Percentiles rank a stretch among this genome's conserved stretches.
These are phyloP conservation scores for Orchestes rusci DNA, from an alignment of 2,888 invertebrate genomes.

Conservation along the genomic window DNA sequence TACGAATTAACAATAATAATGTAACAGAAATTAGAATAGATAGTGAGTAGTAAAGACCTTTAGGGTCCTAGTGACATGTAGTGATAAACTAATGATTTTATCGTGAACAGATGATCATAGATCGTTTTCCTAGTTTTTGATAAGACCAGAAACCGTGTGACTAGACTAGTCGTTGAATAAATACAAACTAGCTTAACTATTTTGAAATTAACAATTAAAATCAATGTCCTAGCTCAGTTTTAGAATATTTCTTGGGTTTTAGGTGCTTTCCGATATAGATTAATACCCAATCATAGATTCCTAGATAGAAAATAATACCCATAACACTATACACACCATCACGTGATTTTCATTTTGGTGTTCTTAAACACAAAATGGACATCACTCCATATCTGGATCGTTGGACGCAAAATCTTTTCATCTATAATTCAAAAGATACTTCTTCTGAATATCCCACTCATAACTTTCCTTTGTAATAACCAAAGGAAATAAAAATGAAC, in stretches of 20 bases:
- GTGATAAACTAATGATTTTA: neutral
- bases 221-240: too few species aligned
- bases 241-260: too few species aligned
- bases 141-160: constrained; percentile 11
- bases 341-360: constrained; percentile 1
- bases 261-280: too few species aligned
- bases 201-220: constrained; percentile 18
- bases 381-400: constrained; percentile 2
- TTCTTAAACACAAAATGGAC: neutral
- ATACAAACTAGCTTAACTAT: too few species aligned
- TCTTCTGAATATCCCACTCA: too few species aligned
- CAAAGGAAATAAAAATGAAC: too few species aligned
- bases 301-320: too few species aligned
- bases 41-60: constrained; percentile 16
- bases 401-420: constrained; percentile 9
- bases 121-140: constrained; percentile 11
- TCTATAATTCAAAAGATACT: too few species aligned
- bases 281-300: too few species aligned
- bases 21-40: constrained; percentile 19
- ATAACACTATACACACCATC: too few species aligned
- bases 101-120: constrained; percentile 7
- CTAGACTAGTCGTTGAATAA: constrained; percentile 16
- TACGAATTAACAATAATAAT: constrained; percentile 10
- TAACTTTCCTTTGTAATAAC: too few species aligned
- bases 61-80: constrained; percentile 3